Evolutionary conservation across 2,888 invertebrate genomes (phyloP).

Genomic region (Hemistola chrysoprasaria): DNA sequence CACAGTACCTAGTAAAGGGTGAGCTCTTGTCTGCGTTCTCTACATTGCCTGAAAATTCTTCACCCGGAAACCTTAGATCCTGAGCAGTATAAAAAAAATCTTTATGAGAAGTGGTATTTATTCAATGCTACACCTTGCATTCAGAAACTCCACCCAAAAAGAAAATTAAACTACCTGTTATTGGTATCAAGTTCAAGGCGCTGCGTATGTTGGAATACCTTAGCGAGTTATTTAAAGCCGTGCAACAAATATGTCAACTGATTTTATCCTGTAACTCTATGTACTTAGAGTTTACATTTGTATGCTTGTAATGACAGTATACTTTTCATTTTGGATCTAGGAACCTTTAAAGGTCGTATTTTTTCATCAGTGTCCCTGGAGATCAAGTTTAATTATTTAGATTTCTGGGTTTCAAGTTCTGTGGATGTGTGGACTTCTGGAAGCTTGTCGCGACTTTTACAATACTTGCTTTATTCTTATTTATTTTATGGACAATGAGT

Average conservation of each 20-base stretch:
- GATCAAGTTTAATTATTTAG: conserved; percentile 59
- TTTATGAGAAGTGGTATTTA: too few relatives aligned
- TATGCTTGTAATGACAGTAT: conserved; percentile 17
- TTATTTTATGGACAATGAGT: too few relatives aligned
- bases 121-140: neutral
- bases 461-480: conserved; percentile 36
- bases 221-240: conserved; percentile 36
- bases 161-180: conserved; percentile 36
- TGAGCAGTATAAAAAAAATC: too few relatives aligned
- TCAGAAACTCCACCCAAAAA: conserved; percentile 13
- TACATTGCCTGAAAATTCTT: too few relatives aligned
- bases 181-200: conserved; percentile 49
- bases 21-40: too few relatives aligned
- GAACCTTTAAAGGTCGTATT: conserved; percentile 61
- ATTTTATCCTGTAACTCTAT: conserved; percentile 21
- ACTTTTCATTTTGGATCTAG: conserved; percentile 52
- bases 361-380: conserved; percentile 53
- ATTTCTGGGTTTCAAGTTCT: conserved; percentile 45
- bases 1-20: too few relatives aligned
- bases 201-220: conserved; percentile 38
- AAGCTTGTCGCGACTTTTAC: conserved; percentile 36
- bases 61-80: too few relatives aligned
- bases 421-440: conserved; percentile 34
- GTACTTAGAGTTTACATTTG: conserved; percentile 42
- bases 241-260: conserved; percentile 21